Evolutionary conservation across 2,113 vertebrate species (phyloP).

Genomic region (Vulpes ferrilata): DNA sequence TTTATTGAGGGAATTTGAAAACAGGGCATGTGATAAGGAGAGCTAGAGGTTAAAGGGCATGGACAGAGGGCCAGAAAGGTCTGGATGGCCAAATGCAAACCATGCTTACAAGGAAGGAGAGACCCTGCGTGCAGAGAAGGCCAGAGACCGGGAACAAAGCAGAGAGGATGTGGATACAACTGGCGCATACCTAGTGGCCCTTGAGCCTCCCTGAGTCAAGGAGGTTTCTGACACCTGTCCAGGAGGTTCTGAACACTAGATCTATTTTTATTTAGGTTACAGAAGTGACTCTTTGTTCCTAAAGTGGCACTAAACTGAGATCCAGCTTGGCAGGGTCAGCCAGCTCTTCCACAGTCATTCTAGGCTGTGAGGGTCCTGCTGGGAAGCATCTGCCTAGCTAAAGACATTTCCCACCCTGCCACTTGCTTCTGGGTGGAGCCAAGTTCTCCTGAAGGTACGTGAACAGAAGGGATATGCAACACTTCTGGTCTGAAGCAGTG

Average conservation of each 20-base stretch:
- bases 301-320: background rate
- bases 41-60: background rate
- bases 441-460: background rate
- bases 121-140: background rate
- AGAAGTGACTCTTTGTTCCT: background rate
- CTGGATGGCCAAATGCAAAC: background rate
- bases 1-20: background rate
- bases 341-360: background rate
- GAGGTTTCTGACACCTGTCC: background rate
- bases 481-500: background rate
- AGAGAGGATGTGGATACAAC: background rate
- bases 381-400: background rate
- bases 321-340: background rate
- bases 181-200: no score
- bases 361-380: background rate
- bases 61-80: background rate
- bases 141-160: background rate
- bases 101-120: background rate
- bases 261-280: background rate
- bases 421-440: background rate
- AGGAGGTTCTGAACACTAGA: background rate
- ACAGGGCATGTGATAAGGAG: background rate
- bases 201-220: background rate
- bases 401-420: background rate
- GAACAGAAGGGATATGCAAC: background rate